Conservation (phyloP, 2,888 invertebrate species). For the Horisme vitalbata region DNA sequence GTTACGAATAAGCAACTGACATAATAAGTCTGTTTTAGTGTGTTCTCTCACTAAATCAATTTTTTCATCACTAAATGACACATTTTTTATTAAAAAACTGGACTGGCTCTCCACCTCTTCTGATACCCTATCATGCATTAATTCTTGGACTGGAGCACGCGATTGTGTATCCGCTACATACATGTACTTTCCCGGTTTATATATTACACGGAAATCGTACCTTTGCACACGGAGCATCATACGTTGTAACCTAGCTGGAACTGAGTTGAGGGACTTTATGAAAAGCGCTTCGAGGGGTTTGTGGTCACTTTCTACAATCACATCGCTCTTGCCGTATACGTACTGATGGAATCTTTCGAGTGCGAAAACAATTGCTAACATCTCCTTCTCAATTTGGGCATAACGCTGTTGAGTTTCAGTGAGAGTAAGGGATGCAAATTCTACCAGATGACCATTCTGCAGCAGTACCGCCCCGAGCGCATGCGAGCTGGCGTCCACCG, state of each 20-base stretch:
- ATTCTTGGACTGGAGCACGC: constrained; percentile 33
- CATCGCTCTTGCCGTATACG: constrained; percentile 31
- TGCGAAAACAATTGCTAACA: too few relatives aligned
- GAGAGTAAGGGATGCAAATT: too few relatives aligned
- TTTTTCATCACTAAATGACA: constrained; percentile 23
- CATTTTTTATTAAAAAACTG: constrained; percentile 25
- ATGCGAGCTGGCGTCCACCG: too few relatives aligned
- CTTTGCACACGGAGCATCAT: constrained; percentile 38
- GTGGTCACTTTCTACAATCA: constrained; percentile 38
- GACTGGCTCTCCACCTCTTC: too few relatives aligned
- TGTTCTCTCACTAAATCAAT: not conserved
- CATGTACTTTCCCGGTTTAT: constrained; percentile 38
- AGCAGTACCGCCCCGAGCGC: too few relatives aligned
- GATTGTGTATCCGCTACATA: constrained; percentile 38
- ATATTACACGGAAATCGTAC: constrained; percentile 31
- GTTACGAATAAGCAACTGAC: constrained; percentile 19
- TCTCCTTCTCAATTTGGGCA: too few relatives aligned
- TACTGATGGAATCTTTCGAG: too few relatives aligned
- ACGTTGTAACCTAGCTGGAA: constrained; percentile 37
- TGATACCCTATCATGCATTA: too few relatives aligned
- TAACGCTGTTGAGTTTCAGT: too few relatives aligned
- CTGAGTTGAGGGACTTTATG: constrained; percentile 30
- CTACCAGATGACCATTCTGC: too few relatives aligned
- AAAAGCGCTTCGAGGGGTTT: constrained; percentile 39
- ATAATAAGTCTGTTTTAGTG: constrained; percentile 6